Evolutionary conservation across 2,113 vertebrate species (phyloP).

Genomic region (Phocoena phocoena): DNA sequence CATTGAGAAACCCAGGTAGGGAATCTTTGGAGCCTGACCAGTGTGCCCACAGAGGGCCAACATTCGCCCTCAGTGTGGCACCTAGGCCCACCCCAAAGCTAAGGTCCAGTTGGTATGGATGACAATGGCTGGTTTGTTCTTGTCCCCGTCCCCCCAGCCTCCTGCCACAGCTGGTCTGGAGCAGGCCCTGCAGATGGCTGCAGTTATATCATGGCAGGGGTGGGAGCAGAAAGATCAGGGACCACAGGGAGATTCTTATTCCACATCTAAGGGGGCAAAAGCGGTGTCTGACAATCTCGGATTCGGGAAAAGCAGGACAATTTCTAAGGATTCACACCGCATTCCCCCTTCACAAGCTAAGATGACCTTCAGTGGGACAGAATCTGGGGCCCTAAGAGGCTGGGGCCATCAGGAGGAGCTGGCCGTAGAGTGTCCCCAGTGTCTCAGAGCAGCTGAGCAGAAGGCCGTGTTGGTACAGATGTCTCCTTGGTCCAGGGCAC

Average conservation of each 20-base stretch:
- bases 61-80: background rate
- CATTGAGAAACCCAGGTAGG: background rate
- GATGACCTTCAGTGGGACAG: background rate
- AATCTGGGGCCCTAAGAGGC: background rate
- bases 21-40: background rate
- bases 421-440: background rate
- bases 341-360: background rate
- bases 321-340: background rate
- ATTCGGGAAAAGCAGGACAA: background rate
- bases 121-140: slow-evolving; percentile 43
- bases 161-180: slow-evolving; percentile 11
- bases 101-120: background rate
- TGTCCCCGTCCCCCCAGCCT: background rate
- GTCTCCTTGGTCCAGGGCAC: background rate
- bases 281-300: background rate
- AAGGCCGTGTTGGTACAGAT: background rate
- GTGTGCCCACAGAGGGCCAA: background rate
- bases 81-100: background rate
- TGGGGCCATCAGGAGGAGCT: background rate
- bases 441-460: background rate
- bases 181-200: background rate
- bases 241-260: background rate
- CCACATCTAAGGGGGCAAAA: background rate
- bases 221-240: background rate
- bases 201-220: background rate